Evolutionary conservation across 2,888 invertebrate genomes (phyloP).

Genomic region (Stenodera caucasica): DNA sequence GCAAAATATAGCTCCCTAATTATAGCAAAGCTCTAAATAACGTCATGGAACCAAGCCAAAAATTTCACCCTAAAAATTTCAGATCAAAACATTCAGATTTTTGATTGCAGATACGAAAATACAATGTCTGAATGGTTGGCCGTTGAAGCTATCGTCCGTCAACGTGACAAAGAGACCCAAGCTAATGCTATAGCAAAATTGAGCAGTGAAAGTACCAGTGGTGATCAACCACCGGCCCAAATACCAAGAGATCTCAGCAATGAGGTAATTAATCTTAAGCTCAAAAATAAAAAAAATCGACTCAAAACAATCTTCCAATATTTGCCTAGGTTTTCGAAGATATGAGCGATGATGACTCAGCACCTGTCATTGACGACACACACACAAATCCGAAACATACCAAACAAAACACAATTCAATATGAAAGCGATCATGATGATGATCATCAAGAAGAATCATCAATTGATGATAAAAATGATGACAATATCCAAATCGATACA

Average conservation of each 20-base stretch:
- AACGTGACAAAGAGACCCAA: slow-evolving; percentile 79
- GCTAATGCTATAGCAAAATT: slow-evolving; percentile 84
- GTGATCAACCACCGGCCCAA: slow-evolving; percentile 51
- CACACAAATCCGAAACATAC: slow-evolving; percentile 39
- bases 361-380: slow-evolving; percentile 39
- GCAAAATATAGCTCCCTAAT: too few species aligned
- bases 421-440: slow-evolving; percentile 47
- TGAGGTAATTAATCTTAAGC: slow-evolving; percentile 49
- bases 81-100: slow-evolving; percentile 10
- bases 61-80: too few species aligned
- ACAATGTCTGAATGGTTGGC: slow-evolving; percentile 96
- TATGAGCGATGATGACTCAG: slow-evolving; percentile 50
- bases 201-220: slow-evolving; percentile 72
- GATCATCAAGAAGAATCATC: too few species aligned
- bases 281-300: neutral
- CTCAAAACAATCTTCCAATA: neutral
- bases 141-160: slow-evolving; percentile 88
- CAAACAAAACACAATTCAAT: slow-evolving; percentile 51
- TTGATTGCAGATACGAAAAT: slow-evolving; percentile 70
- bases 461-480: slow-evolving; percentile 10
- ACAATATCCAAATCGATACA: slow-evolving; percentile 12
- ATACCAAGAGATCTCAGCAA: slow-evolving; percentile 59
- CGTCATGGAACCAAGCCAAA: neutral
- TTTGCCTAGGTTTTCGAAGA: slow-evolving; percentile 53
- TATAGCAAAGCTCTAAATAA: neutral